A percentile compares a stretch with the other conserved stretches of the same genome.
Conservation (phyloP, 2,113 vertebrate species). For the Aldabrachelys gigantea region DNA sequence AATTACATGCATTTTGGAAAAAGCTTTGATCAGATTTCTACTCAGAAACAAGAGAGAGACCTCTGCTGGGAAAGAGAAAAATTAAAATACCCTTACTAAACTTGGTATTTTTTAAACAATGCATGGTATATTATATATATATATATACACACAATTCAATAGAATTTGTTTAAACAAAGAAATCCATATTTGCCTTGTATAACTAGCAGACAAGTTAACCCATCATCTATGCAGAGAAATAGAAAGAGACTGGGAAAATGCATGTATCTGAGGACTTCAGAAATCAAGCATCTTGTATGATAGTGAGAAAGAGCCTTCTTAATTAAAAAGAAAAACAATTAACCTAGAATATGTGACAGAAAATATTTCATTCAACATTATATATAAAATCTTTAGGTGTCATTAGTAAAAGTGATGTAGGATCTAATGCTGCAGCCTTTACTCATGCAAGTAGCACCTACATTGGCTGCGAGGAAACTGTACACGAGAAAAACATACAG, state of each 20-base stretch:
- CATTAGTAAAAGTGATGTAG: neutral
- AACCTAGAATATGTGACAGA: neutral
- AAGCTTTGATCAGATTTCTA: neutral
- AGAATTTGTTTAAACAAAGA: neutral
- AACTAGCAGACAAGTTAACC: neutral
- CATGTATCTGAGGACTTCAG: neutral
- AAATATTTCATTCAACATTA: neutral
- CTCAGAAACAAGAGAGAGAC: conserved; percentile 26
- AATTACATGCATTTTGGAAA: neutral
- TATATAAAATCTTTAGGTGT: neutral
- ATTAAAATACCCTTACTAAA: neutral
- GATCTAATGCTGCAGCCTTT: neutral
- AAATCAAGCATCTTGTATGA: neutral
- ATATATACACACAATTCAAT: neutral
- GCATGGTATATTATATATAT: neutral
- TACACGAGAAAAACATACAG: neutral
- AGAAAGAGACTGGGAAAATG: neutral
- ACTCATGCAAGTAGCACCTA: accelerated
- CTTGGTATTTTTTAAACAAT: neutral
- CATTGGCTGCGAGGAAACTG: neutral
- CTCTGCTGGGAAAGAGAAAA: conserved; percentile 35
- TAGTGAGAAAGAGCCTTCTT: neutral
- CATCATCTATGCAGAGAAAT: neutral
- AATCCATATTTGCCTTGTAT: neutral
- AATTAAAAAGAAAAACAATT: neutral